Percentiles rank a stretch among this genome's conserved stretches.
phyloP scores from a whole-genome alignment of 2,888 invertebrate genomes.

The Eupithecia exiguata region DNA sequence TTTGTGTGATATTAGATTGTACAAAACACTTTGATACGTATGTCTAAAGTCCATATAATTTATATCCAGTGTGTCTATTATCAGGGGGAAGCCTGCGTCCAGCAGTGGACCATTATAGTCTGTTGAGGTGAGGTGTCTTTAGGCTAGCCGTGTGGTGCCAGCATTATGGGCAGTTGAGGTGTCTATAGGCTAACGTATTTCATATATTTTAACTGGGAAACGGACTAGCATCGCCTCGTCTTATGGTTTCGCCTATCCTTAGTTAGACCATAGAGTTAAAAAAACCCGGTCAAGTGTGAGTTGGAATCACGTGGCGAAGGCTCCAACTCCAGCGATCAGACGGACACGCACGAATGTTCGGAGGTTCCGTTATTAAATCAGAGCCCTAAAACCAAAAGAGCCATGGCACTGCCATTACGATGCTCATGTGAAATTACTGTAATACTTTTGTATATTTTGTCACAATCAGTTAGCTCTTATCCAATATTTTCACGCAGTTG shows the following conservation, averaged over 20 bases:
- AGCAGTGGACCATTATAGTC: too few relatives aligned
- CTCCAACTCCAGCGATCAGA: not conserved
- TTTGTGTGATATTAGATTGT: not conserved
- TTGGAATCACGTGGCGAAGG: not conserved
- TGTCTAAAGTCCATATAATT: not conserved
- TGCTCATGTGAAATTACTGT: not conserved
- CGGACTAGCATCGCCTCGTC: not conserved
- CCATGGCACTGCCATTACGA: not conserved
- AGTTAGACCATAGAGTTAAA: not conserved
- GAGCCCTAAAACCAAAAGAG: not conserved
- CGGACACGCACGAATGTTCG: not conserved
- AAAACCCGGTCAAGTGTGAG: not conserved
- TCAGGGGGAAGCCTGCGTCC: too few relatives aligned
- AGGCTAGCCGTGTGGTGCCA: too few relatives aligned
- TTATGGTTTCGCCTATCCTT: not conserved
- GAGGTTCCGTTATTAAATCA: not conserved
- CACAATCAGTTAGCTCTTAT: not conserved
- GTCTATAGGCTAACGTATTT: not conserved
- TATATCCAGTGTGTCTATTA: not conserved
- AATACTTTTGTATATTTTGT: not conserved
- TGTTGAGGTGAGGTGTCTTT: too few relatives aligned
- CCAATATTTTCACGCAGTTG: not conserved
- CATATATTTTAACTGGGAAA: not conserved
- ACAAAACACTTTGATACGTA: not conserved
- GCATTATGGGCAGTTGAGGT: too few relatives aligned